phyloP scores from a whole-genome alignment of 2,797 vertebrate genomes.

The Calcarius lapponicus region DNA sequence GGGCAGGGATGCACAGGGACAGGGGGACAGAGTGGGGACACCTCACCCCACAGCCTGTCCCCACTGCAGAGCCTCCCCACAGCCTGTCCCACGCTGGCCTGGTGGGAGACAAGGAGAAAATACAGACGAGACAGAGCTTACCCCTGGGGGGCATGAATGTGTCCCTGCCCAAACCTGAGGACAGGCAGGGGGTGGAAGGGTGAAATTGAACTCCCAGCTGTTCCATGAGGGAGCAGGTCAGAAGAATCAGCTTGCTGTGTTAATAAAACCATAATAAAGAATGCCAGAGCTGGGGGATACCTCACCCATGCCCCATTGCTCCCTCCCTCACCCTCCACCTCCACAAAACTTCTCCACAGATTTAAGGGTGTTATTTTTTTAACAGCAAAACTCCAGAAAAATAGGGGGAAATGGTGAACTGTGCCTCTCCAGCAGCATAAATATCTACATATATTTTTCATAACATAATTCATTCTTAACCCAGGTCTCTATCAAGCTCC shows the following conservation, averaged over 20 bases:
- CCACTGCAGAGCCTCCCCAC: not conserved
- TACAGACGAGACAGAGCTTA: fast-evolving
- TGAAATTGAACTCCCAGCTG: not conserved
- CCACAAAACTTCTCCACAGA: not conserved
- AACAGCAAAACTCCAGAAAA: not conserved
- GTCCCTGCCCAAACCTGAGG: not conserved
- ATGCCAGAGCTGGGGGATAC: not conserved
- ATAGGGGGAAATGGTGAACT: not conserved
- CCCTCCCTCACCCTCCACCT: not conserved
- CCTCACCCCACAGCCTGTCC: not conserved
- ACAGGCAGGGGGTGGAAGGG: not conserved
- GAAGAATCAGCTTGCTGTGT: not conserved
- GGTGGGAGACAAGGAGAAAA: not conserved
- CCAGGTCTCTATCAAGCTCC: not conserved
- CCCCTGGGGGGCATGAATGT: not conserved
- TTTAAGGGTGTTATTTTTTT: not conserved
- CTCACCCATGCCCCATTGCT: not conserved
- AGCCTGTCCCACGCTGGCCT: fast-evolving
- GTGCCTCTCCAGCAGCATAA: not conserved
- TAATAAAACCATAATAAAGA: not conserved
- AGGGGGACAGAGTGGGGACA: not conserved
- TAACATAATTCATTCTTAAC: not conserved
- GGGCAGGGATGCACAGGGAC: not conserved
- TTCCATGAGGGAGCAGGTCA: not conserved
- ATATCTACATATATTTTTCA: not conserved